phyloP scores from a whole-genome alignment of 2,888 invertebrate genomes.

The Merodon equestris region DNA sequence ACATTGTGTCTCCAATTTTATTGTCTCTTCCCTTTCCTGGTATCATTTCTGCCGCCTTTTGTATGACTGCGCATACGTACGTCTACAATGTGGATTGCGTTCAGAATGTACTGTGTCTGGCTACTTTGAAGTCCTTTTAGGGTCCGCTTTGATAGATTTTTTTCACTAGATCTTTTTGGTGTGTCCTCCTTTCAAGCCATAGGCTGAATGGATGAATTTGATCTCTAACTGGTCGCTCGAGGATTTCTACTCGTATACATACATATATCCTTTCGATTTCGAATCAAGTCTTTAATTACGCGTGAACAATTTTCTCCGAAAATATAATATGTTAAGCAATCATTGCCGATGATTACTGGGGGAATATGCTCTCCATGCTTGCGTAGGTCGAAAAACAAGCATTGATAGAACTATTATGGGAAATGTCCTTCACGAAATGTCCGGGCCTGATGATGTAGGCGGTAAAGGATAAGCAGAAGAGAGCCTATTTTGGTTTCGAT shows the following conservation, averaged over 20 bases:
- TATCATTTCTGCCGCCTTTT: conserved; percentile 56
- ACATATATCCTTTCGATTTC: conserved; percentile 53
- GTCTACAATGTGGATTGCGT: conserved; percentile 12
- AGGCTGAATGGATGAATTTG: conserved; percentile 8
- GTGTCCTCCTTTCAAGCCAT: neutral
- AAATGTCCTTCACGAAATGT: conserved; percentile 21
- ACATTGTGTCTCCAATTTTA: conserved; percentile 67
- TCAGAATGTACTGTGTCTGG: no score
- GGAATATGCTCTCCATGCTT: conserved; percentile 30
- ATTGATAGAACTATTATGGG: conserved; percentile 41
- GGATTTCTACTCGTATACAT: neutral
- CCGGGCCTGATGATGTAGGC: neutral
- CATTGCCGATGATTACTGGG: conserved; percentile 40
- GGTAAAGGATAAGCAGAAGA: conserved; percentile 13
- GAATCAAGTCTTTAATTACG: conserved; percentile 42
- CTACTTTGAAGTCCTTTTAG: conserved; percentile 33
- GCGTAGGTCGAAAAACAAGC: conserved; percentile 27
- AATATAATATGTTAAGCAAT: conserved; percentile 50
- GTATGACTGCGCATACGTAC: conserved; percentile 46
- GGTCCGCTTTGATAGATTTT: conserved; percentile 39
- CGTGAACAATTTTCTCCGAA: conserved; percentile 33
- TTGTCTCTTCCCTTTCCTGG: conserved; percentile 61
- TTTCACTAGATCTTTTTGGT: neutral
- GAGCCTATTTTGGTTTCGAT: neutral
- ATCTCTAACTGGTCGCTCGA: neutral